Evolutionary conservation across 2,797 vertebrate genomes (phyloP).

Genomic region (Lacerta bilineata): DNA sequence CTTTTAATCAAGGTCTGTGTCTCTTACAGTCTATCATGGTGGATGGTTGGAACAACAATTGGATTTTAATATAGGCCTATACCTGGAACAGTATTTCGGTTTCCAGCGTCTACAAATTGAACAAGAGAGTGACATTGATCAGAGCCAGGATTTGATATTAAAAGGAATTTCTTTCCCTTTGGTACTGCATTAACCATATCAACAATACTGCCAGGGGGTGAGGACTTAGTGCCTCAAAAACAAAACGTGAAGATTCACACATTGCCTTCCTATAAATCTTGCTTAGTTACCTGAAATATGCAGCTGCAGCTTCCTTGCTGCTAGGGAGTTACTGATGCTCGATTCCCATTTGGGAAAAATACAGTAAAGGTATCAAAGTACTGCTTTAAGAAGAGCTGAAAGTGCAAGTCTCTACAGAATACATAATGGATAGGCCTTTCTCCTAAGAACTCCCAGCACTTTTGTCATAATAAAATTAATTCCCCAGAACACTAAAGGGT

Average conservation of each 20-base stretch:
- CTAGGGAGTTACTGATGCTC: constrained; percentile 40
- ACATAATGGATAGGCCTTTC: constrained; percentile 23
- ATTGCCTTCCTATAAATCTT: constrained; percentile 30
- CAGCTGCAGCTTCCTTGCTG: not conserved
- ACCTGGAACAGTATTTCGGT: not conserved
- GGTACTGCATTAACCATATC: constrained; percentile 33
- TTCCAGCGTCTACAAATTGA: no score
- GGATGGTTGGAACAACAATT: not conserved
- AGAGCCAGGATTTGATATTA: not conserved
- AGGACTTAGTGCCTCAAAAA: not conserved
- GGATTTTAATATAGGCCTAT: not conserved
- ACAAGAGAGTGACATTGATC: not conserved
- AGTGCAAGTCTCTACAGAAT: constrained; percentile 15
- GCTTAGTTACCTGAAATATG: constrained; percentile 35
- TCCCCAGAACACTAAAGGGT: constrained; percentile 20
- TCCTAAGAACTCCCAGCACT: constrained; percentile 21
- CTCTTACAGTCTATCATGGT: not conserved
- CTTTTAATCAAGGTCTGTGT: not conserved
- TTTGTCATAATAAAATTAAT: constrained; percentile 64
- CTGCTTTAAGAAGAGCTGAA: constrained; percentile 3
- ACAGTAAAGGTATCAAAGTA: constrained; percentile 39
- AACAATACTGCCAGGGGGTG: not conserved
- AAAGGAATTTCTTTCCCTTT: constrained; percentile 18
- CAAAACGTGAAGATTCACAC: not conserved
- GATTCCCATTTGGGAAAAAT: constrained; percentile 47